Evolutionary conservation across 2,113 vertebrate species (phyloP).

Genomic region (Atrichornis clamosus): DNA sequence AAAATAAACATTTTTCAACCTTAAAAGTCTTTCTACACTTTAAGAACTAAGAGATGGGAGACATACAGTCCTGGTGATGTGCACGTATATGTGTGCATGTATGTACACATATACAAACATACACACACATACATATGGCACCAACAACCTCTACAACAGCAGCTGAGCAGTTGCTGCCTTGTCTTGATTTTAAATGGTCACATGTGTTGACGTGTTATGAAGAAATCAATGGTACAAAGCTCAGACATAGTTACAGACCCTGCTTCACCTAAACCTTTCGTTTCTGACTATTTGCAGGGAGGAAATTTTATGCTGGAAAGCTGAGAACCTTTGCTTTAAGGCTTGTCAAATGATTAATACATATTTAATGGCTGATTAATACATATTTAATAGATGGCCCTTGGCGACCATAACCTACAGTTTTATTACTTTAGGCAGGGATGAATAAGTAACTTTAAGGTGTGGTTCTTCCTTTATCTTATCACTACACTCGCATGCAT

Average conservation of each 20-base stretch:
- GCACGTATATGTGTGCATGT: accelerated
- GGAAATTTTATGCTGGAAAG: background rate
- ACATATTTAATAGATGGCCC: background rate
- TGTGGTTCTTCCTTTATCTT: slow-evolving; percentile 52
- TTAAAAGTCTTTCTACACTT: background rate
- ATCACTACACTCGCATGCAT: slow-evolving; percentile 64
- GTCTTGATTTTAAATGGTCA: background rate
- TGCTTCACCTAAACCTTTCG: background rate
- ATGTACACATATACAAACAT: accelerated
- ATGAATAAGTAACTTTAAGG: background rate
- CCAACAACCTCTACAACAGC: background rate
- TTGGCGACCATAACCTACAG: background rate
- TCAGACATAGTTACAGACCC: background rate
- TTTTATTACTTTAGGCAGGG: background rate
- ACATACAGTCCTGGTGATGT: background rate
- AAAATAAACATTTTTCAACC: background rate
- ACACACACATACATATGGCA: background rate
- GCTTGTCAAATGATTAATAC: background rate
- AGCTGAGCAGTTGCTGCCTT: background rate
- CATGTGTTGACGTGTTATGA: background rate
- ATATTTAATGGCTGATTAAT: background rate
- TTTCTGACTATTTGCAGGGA: background rate
- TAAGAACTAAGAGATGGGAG: background rate
- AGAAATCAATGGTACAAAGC: background rate
- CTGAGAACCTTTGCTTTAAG: background rate